Conservation (phyloP, 1,140 invertebrate genomes). For the Papilio helenus region DNA sequence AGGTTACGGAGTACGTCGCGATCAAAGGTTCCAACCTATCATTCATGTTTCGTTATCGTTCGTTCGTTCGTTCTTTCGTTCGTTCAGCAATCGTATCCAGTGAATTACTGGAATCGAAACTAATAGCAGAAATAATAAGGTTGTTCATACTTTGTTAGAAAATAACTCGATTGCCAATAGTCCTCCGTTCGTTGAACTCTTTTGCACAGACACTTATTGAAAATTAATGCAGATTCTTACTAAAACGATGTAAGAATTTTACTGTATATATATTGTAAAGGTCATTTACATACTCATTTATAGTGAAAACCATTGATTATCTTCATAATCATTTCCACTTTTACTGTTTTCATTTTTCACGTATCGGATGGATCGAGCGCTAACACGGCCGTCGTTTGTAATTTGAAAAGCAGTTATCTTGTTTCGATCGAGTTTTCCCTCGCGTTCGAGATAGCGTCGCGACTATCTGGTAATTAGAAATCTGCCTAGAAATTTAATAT, state of each 20-base stretch:
- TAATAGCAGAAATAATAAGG: background rate
- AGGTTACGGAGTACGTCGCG: no score
- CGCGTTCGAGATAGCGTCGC: background rate
- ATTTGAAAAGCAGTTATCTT: background rate
- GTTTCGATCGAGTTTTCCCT: conserved; percentile 10
- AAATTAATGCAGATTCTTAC: no score
- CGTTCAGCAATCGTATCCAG: no score
- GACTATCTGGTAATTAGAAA: background rate
- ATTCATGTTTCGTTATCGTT: no score
- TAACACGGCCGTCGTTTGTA: background rate
- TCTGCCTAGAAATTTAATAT: conserved; percentile 13
- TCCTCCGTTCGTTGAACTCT: background rate
- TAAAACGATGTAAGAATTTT: no score
- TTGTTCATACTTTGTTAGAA: background rate
- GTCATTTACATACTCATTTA: background rate
- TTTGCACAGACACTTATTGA: background rate
- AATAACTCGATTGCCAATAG: background rate
- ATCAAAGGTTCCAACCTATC: no score
- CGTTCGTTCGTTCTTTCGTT: no score
- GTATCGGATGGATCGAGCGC: background rate
- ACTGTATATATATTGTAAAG: no score
- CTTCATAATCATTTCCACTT: background rate
- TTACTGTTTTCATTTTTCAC: background rate
- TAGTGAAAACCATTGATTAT: conserved; percentile 4
- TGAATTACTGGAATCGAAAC: background rate